Evolutionary conservation across 2,888 invertebrate genomes (phyloP).

Genomic region (Cremastinae sp.): DNA sequence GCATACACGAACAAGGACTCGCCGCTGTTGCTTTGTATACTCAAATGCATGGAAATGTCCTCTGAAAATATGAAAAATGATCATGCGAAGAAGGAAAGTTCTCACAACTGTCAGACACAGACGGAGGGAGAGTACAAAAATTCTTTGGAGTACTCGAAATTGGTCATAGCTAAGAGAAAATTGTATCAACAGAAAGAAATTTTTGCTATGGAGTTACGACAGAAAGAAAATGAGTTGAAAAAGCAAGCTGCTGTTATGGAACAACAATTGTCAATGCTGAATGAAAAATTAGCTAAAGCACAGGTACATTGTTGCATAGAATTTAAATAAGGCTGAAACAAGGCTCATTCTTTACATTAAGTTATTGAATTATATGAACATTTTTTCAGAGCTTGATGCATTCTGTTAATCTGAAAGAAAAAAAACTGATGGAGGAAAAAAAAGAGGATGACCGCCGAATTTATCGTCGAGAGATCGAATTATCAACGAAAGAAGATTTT

Average conservation of each 20-base stretch:
- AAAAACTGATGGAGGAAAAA: slow-evolving; percentile 68
- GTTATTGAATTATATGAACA: neutral
- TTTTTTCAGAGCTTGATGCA: slow-evolving; percentile 70
- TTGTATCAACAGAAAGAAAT: slow-evolving; percentile 71
- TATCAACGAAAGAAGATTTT: slow-evolving; percentile 72
- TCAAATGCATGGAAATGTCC: slow-evolving; percentile 66
- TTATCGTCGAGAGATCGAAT: slow-evolving; percentile 72
- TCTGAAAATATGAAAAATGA: slow-evolving; percentile 33
- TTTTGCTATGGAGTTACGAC: slow-evolving; percentile 69
- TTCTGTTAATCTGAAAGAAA: slow-evolving; percentile 69
- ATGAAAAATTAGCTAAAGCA: slow-evolving; percentile 72
- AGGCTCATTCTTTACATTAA: slow-evolving; percentile 19
- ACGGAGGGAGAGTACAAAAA: slow-evolving; percentile 50
- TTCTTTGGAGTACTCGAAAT: slow-evolving; percentile 55
- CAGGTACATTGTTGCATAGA: slow-evolving; percentile 73
- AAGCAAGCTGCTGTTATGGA: slow-evolving; percentile 71
- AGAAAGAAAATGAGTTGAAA: slow-evolving; percentile 72
- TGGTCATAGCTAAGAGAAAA: slow-evolving; percentile 68
- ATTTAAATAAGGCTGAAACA: neutral
- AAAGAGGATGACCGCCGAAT: slow-evolving; percentile 68
- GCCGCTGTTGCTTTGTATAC: slow-evolving; percentile 74
- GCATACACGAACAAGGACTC: slow-evolving; percentile 71
- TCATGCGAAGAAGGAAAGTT: slow-evolving; percentile 10
- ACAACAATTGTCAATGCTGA: slow-evolving; percentile 69
- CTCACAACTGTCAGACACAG: slow-evolving; percentile 62